phyloP scores from a whole-genome alignment of 2,113 vertebrate species.

The Sisor rabdophorus region DNA sequence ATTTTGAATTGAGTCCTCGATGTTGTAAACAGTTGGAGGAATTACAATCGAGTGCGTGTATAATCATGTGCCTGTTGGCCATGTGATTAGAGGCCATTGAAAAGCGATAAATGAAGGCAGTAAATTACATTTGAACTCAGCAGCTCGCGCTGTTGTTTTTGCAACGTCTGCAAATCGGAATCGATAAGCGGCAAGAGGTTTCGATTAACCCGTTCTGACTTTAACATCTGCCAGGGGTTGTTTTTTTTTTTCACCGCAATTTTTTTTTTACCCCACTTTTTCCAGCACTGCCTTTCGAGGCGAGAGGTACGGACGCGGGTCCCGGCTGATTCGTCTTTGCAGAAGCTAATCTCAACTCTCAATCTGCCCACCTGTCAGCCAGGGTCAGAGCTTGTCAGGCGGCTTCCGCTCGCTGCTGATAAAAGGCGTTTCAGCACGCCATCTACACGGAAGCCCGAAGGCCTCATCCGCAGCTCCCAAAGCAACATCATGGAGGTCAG shows the following conservation, averaged over 20 bases:
- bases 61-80: constrained; percentile 4
- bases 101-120: constrained; percentile 21
- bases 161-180: constrained; percentile 10
- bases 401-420: constrained; percentile 33
- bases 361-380: constrained; percentile 43
- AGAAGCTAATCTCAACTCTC: constrained; percentile 47
- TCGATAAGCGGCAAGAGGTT: constrained; percentile 20
- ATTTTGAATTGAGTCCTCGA: constrained; percentile 3
- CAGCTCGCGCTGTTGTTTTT: constrained; percentile 13
- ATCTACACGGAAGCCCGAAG: not conserved
- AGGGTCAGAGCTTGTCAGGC: constrained; percentile 37
- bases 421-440: constrained; percentile 25
- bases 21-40: constrained; percentile 21
- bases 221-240: not conserved
- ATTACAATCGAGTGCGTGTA: constrained; percentile 8
- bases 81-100: constrained; percentile 16
- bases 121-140: constrained; percentile 33
- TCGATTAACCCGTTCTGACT: constrained; percentile 8
- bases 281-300: not conserved
- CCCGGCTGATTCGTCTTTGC: constrained; percentile 25
- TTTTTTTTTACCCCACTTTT: constrained; percentile 3
- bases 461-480: constrained; percentile 12
- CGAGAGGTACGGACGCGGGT: constrained; percentile 17
- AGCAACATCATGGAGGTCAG: constrained; percentile 21
- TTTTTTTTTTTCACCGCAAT: not conserved